Evolutionary conservation across 1,140 invertebrate genomes (phyloP).

Genomic region (Pentalonia nigronervosa): DNA sequence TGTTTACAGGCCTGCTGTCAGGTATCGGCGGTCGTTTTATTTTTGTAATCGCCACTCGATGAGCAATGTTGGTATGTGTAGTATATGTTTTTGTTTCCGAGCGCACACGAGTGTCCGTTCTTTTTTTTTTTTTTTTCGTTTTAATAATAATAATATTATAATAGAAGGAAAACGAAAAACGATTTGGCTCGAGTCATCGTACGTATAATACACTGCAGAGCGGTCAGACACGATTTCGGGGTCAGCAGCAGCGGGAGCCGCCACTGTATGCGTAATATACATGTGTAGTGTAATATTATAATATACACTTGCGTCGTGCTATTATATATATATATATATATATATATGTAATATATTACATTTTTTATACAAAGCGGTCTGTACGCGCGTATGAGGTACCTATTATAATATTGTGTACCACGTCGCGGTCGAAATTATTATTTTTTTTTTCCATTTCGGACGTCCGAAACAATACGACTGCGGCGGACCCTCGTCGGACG

Average conservation of each 20-base stretch:
- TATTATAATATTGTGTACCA: background rate
- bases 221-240: constrained; percentile 37
- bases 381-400: background rate
- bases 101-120: background rate
- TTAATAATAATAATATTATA: background rate
- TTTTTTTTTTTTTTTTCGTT: too few species aligned
- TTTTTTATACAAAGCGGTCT: background rate
- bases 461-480: constrained; percentile 22
- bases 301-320: background rate
- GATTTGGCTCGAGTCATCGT: constrained; percentile 42
- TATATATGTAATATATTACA: background rate
- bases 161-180: background rate
- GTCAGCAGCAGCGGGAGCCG: background rate
- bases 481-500: background rate
- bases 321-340: background rate
- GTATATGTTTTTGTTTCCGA: constrained; percentile 37
- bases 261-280: background rate
- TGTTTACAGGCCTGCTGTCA: constrained; percentile 48
- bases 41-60: constrained; percentile 42
- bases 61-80: background rate
- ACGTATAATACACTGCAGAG: background rate
- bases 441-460: background rate
- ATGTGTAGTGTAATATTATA: background rate
- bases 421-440: background rate
- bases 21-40: constrained; percentile 25